Evolutionary conservation across 2,797 vertebrate species (phyloP).

Genomic region (Hyperoplus lanceolatus): DNA sequence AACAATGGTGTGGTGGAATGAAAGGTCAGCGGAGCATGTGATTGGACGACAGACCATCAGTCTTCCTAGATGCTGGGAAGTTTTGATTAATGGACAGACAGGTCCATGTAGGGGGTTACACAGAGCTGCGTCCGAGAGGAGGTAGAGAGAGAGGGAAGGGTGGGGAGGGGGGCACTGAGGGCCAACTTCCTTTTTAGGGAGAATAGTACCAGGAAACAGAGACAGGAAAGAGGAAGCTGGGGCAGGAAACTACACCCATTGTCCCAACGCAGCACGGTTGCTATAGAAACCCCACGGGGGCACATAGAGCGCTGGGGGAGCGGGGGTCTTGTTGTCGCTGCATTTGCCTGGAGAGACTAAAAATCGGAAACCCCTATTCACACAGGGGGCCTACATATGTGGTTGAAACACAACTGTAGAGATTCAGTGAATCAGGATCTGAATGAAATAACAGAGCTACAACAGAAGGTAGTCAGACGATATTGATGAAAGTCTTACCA

Average conservation of each 20-base stretch:
- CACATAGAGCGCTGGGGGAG: constrained; percentile 55
- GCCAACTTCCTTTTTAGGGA: constrained; percentile 86
- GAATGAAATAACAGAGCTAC: neutral
- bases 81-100: constrained; percentile 79
- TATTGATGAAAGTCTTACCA: constrained; percentile 78
- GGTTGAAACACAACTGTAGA: constrained; percentile 1
- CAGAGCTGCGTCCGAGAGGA: constrained; percentile 65
- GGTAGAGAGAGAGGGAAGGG: neutral
- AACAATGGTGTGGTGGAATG: constrained; percentile 83
- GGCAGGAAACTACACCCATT: constrained; percentile 93
- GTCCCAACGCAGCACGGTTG: constrained; percentile 81
- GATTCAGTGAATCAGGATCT: neutral
- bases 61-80: constrained; percentile 85
- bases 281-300: constrained; percentile 76
- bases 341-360: constrained; percentile 35
- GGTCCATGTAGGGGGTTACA: constrained; percentile 69
- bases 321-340: constrained; percentile 52
- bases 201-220: constrained; percentile 91
- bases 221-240: constrained; percentile 91
- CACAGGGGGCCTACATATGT: neutral
- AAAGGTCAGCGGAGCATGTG: constrained; percentile 78
- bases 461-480: neutral
- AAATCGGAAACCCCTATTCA: constrained; percentile 55
- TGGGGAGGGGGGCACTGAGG: constrained; percentile 51
- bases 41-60: constrained; percentile 76